Conservation (phyloP, 2,113 vertebrate species). For the Chinchilla lanigera region DNA sequence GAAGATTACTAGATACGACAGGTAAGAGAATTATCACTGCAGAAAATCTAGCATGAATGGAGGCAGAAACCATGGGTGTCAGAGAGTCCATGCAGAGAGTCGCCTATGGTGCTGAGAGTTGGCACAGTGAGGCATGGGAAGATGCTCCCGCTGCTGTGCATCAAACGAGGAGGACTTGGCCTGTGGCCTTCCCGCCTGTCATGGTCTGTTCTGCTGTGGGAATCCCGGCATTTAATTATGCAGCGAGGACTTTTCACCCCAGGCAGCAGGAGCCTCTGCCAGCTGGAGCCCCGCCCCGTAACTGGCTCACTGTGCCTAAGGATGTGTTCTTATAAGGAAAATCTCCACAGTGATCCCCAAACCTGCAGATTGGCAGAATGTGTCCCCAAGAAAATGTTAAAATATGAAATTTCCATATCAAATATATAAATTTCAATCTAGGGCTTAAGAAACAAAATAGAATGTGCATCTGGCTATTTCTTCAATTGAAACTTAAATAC, state of each 20-base stretch:
- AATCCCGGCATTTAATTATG: background rate
- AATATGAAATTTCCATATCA: background rate
- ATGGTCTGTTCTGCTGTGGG: background rate
- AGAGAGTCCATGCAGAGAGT: too few species aligned
- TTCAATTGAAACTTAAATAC: background rate
- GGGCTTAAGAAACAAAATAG: background rate
- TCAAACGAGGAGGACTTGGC: background rate
- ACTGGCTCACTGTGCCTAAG: background rate
- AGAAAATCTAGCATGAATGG: rapidly evolving
- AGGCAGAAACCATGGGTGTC: background rate
- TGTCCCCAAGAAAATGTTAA: background rate
- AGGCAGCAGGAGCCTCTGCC: background rate
- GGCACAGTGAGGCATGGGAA: background rate
- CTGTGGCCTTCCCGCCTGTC: background rate
- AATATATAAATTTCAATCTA: background rate
- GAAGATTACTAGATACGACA: too few species aligned
- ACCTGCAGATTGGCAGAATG: rapidly evolving
- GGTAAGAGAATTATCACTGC: rapidly evolving
- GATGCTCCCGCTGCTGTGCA: background rate
- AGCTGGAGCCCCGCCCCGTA: too few species aligned
- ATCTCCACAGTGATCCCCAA: background rate
- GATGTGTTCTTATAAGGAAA: background rate
- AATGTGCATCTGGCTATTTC: too few species aligned
- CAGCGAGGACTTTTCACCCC: background rate
- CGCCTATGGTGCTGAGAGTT: too few species aligned